phyloP scores from a whole-genome alignment of 2,113 vertebrate genomes.

The Gopherus evgoodei region DNA sequence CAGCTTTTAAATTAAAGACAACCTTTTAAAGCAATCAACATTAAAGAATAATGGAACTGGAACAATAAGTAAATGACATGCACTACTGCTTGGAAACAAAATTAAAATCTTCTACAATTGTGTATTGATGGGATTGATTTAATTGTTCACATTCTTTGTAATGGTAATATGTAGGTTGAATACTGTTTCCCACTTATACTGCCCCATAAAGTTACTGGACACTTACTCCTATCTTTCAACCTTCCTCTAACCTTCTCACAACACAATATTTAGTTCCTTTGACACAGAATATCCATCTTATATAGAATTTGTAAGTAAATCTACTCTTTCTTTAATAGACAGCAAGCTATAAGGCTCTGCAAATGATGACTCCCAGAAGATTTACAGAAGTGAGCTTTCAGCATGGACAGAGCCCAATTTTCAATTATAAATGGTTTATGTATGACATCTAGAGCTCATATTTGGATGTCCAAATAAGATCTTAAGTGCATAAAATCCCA shows the following conservation, averaged over 20 bases:
- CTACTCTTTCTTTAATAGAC: neutral
- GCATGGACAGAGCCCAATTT: neutral
- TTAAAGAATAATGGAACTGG: conserved; percentile 76
- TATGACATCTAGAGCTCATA: neutral
- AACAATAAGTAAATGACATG: conserved; percentile 75
- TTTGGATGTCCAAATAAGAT: neutral
- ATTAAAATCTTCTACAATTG: conserved; percentile 65
- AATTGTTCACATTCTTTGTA: conserved; percentile 67
- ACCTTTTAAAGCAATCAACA: conserved; percentile 77
- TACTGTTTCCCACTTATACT: conserved; percentile 21
- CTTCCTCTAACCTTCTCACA: conserved; percentile 1
- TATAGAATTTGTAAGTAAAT: neutral
- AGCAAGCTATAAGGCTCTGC: neutral
- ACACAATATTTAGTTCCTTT: conserved; percentile 1
- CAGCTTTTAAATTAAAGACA: conserved; percentile 79
- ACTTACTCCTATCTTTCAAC: conserved; percentile 38
- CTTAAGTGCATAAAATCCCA: neutral
- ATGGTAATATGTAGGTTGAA: conserved; percentile 40
- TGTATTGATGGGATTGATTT: conserved; percentile 72
- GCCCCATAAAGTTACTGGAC: conserved; percentile 44
- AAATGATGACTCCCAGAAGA: neutral
- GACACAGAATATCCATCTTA: neutral
- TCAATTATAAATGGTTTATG: neutral
- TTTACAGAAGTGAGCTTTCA: neutral
- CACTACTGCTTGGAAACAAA: conserved; percentile 72